These are phyloP conservation scores for Anabacerthia variegaticeps DNA, from an alignment of 2,797 vertebrate species.

Conservation along the genomic window DNA sequence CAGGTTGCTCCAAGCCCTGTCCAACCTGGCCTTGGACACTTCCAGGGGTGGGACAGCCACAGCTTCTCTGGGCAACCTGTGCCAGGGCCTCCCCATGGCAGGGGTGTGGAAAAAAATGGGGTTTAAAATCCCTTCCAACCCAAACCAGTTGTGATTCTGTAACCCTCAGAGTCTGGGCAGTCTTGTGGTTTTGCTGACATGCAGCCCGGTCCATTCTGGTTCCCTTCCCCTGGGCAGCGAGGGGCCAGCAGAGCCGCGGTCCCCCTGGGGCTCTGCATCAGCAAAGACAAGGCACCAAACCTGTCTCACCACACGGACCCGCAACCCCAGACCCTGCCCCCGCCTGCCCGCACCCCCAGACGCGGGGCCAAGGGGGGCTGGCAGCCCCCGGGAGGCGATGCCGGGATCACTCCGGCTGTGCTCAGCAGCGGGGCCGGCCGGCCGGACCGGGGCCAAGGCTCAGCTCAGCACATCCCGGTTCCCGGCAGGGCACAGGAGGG, in stretches of 20 bases:
- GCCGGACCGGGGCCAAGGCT: background rate
- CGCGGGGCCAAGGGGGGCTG: too few relatives aligned
- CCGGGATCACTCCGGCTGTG: background rate
- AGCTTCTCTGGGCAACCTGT: background rate
- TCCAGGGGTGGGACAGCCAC: background rate
- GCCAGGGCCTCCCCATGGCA: background rate
- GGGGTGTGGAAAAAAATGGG: background rate
- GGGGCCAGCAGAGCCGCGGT: background rate
- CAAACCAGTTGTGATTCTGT: background rate
- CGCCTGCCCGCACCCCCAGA: background rate
- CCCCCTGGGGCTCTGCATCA: background rate
- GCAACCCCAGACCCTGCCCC: background rate
- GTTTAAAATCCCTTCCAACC: background rate
- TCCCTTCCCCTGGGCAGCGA: too few relatives aligned
- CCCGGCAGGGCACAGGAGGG: background rate
- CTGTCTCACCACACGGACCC: fast-evolving
- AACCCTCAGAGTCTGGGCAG: background rate
- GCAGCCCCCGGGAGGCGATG: background rate
- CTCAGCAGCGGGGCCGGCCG: background rate
- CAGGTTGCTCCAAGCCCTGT: background rate
- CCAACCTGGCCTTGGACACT: background rate
- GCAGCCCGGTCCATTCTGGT: fast-evolving
- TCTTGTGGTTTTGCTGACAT: fast-evolving
- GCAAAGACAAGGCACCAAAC: background rate
- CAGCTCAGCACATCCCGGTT: background rate